A percentile compares a stretch with the other conserved stretches of the same genome.
These are phyloP conservation scores for Micrasema minimum DNA, from an alignment of 1,140 invertebrate species.

Conservation along the genomic window DNA sequence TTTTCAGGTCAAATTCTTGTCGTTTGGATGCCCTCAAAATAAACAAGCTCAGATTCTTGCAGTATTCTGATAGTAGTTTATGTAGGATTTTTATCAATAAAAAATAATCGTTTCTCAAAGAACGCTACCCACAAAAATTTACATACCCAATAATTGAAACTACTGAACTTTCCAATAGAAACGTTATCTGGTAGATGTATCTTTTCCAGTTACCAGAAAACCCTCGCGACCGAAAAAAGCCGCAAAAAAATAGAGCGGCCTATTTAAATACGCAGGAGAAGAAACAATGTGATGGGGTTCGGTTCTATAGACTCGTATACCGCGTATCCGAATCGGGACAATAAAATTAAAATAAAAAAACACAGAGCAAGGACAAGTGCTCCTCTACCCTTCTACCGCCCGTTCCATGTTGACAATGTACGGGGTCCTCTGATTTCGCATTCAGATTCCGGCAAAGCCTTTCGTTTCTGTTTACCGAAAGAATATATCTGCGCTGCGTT, in stretches of 20 bases:
- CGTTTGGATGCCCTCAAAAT: too few relatives aligned
- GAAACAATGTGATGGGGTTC: constrained; percentile 33
- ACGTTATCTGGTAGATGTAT: not conserved
- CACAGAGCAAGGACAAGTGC: constrained; percentile 49
- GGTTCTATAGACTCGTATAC: constrained; percentile 23
- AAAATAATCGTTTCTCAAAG: too few relatives aligned
- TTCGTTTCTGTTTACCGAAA: constrained; percentile 47
- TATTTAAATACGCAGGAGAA: constrained; percentile 32
- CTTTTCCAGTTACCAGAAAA: not conserved
- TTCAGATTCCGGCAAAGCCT: constrained; percentile 51
- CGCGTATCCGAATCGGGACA: constrained; percentile 36
- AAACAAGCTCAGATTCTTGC: too few relatives aligned
- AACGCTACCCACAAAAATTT: constrained; percentile 7
- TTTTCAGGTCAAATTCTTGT: too few relatives aligned
- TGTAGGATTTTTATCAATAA: too few relatives aligned
- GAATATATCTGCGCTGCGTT: constrained; percentile 43
- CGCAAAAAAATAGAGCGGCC: constrained; percentile 34
- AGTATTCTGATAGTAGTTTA: too few relatives aligned
- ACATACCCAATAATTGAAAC: not conserved
- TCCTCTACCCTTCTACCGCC: constrained; percentile 44
- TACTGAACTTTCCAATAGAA: too few relatives aligned
- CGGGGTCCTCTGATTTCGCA: constrained; percentile 49
- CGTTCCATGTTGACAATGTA: constrained; percentile 53
- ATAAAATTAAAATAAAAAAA: constrained; percentile 49
- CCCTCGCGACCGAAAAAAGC: constrained; percentile 7